Percentiles rank a stretch among this genome's conserved stretches.
Conservation (phyloP, 2,888 invertebrate genomes). For the Mesorhabditis spiculigera region DNA sequence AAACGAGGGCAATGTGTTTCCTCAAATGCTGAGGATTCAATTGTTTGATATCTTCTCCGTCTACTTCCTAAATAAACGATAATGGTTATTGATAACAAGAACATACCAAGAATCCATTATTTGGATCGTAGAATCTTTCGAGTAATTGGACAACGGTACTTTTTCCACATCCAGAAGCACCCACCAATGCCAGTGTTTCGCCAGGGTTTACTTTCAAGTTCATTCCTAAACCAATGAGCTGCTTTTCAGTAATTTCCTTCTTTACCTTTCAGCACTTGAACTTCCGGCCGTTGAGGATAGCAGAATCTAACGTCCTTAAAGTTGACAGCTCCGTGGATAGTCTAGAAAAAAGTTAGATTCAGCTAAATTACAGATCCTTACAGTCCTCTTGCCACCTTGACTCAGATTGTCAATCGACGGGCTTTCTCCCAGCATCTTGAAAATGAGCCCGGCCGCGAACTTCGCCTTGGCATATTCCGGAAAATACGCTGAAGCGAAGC, state of each 20-base stretch:
- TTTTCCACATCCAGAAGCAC: slow-evolving; percentile 61
- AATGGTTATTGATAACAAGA: neutral
- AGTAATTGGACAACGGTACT: slow-evolving; percentile 62
- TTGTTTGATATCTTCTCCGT: slow-evolving; percentile 51
- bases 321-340: slow-evolving; percentile 7
- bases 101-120: slow-evolving; percentile 67
- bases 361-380: slow-evolving; percentile 13
- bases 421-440: slow-evolving; percentile 57
- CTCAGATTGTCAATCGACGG: slow-evolving; percentile 58
- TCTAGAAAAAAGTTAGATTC: slow-evolving; percentile 2
- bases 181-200: slow-evolving; percentile 60
- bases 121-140: slow-evolving; percentile 79
- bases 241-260: slow-evolving; percentile 11
- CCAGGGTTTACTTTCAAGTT: slow-evolving; percentile 64
- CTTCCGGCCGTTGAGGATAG: slow-evolving; percentile 58
- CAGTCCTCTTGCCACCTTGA: slow-evolving; percentile 43
- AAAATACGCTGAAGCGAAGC: slow-evolving; percentile 60
- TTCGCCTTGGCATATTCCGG: slow-evolving; percentile 61
- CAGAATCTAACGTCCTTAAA: slow-evolving; percentile 49
- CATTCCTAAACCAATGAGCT: neutral
- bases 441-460: slow-evolving; percentile 59
- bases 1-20: slow-evolving; percentile 57
- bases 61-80: slow-evolving; percentile 39
- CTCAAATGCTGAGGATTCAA: slow-evolving; percentile 50
- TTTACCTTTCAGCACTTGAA: slow-evolving; percentile 21